These are phyloP conservation scores for Piprites chloris DNA, from an alignment of 2,113 vertebrate genomes.

Conservation along the genomic window DNA sequence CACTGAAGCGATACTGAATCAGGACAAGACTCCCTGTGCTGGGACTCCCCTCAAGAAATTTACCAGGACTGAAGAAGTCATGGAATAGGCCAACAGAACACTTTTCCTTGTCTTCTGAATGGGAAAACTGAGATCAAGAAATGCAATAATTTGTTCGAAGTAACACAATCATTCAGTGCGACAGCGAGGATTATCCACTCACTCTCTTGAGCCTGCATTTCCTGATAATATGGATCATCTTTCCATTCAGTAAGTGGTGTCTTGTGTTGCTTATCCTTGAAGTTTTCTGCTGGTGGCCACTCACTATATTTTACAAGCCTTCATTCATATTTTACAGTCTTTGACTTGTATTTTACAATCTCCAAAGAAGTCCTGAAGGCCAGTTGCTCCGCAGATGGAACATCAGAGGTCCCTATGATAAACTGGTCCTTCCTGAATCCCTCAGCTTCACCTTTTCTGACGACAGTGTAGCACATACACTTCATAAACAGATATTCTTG, in stretches of 20 bases:
- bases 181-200: background rate
- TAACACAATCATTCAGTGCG: background rate
- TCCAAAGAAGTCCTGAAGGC: background rate
- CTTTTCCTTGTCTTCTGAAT: background rate
- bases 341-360: background rate
- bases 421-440: background rate
- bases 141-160: background rate
- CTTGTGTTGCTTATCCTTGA: background rate
- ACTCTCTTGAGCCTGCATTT: background rate
- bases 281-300: conserved; percentile 4
- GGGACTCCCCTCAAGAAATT: background rate
- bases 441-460: background rate
- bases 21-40: background rate
- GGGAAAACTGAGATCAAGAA: background rate
- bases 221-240: background rate
- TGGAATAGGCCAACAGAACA: background rate
- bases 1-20: background rate
- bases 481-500: background rate
- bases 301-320: conserved; percentile 16
- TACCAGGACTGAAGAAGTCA: background rate
- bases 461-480: background rate
- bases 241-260: background rate
- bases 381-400: background rate
- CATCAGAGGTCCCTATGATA: background rate
- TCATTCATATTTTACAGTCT: background rate